phyloP scores from a whole-genome alignment of 2,888 invertebrate species.

The Neuroscelio doddi region DNA sequence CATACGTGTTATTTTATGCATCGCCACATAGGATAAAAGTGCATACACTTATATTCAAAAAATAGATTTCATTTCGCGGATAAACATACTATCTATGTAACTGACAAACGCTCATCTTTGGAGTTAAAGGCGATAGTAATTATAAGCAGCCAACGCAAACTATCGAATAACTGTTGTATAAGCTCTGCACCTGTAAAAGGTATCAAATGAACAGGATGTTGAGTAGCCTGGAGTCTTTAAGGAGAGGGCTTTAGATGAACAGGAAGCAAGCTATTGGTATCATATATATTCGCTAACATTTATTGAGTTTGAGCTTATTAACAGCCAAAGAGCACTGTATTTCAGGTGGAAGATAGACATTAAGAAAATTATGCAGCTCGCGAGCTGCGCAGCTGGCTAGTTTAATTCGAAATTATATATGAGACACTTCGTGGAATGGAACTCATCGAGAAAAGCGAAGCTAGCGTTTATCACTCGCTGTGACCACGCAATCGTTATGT shows the following conservation, averaged over 20 bases:
- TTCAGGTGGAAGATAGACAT: slow-evolving; percentile 1
- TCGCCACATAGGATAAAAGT: no score
- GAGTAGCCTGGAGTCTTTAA: slow-evolving; percentile 1
- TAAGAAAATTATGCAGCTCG: neutral
- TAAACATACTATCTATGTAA: no score
- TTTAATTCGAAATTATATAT: slow-evolving; percentile 4
- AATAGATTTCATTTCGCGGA: no score
- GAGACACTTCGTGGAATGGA: slow-evolving; percentile 1
- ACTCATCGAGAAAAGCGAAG: neutral
- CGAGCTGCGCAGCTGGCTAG: neutral
- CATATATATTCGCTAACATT: neutral
- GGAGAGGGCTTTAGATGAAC: neutral
- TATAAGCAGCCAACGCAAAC: neutral
- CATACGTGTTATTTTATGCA: no score
- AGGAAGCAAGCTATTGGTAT: slow-evolving; percentile 3
- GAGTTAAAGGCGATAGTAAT: neutral
- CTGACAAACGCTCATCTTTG: no score
- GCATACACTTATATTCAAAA: no score
- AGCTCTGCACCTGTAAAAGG: slow-evolving; percentile 3
- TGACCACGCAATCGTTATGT: neutral
- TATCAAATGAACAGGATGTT: slow-evolving; percentile 7
- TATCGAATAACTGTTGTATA: neutral
- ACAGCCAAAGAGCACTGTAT: neutral
- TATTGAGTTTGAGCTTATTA: neutral
- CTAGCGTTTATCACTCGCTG: neutral